A percentile compares a stretch with the other conserved stretches of the same genome.
phyloP scores from a whole-genome alignment of 2,888 invertebrate species.

The Polyommatus iphigenia region DNA sequence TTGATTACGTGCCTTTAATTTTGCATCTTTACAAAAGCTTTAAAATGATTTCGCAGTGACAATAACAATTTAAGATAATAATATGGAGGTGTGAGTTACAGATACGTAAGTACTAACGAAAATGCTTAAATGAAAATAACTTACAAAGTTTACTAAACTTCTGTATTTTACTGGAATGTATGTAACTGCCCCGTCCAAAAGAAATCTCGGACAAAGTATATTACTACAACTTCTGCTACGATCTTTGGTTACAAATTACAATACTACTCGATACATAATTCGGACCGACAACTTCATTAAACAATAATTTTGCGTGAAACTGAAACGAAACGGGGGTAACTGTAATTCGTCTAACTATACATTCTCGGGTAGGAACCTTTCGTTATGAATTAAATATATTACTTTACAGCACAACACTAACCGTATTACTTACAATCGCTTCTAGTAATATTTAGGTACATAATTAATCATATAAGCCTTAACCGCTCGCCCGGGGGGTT shows the following conservation, averaged over 20 bases:
- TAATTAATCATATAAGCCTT: conserved; percentile 30
- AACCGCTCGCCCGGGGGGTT: conserved; percentile 38
- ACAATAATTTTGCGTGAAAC: conserved; percentile 28
- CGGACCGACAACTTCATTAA: conserved; percentile 28
- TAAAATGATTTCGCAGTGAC: background rate
- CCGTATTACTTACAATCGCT: conserved; percentile 23
- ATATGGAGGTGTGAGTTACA: background rate
- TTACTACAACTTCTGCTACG: conserved; percentile 23
- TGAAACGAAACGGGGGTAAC: conserved; percentile 58
- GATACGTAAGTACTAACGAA: background rate
- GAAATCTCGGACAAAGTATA: background rate
- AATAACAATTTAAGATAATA: background rate
- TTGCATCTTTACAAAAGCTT: background rate
- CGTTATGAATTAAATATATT: conserved; percentile 30
- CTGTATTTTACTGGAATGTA: conserved; percentile 31
- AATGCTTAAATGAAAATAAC: background rate
- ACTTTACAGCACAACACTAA: conserved; percentile 22
- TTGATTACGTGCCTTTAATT: background rate
- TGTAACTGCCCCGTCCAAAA: background rate
- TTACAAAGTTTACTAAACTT: conserved; percentile 13
- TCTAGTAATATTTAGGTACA: conserved; percentile 36
- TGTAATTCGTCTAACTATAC: conserved; percentile 61
- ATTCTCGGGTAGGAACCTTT: conserved; percentile 75
- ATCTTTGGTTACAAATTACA: conserved; percentile 32
- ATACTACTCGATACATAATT: conserved; percentile 23